Evolutionary conservation across 37 sponge, comb jelly and placozoan genomes (phyloP).

Genomic region (Axinella damicornis): DNA sequence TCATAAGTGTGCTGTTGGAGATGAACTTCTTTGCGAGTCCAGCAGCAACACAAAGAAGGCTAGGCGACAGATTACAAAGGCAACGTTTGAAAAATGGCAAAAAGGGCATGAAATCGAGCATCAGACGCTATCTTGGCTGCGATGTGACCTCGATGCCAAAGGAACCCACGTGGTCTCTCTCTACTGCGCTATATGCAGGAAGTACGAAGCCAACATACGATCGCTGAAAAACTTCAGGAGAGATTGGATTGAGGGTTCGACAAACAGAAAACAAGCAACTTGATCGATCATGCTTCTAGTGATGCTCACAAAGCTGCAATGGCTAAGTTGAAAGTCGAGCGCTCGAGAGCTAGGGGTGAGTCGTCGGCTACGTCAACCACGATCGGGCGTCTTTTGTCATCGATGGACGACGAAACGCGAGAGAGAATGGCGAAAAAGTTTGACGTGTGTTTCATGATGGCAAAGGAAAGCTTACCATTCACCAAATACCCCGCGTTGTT

Average conservation of each 20-base stretch:
- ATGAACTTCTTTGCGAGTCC: background rate
- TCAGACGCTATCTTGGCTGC: constrained; percentile 24
- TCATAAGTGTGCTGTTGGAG: background rate
- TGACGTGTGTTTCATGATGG: constrained; percentile 44
- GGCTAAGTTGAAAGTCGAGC: background rate
- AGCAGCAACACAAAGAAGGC: background rate
- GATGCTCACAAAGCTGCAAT: constrained; percentile 37
- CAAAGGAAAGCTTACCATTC: constrained; percentile 56
- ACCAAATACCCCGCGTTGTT: constrained; percentile 7
- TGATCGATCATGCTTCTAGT: constrained; percentile 26
- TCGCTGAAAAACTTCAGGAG: constrained; percentile 19
- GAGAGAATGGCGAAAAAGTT: constrained; percentile 41
- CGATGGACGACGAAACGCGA: constrained; percentile 22
- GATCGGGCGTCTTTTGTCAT: constrained; percentile 25
- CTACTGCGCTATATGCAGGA: constrained; percentile 8
- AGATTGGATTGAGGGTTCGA: constrained; percentile 33
- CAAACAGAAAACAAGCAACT: constrained; percentile 20
- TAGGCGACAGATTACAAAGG: background rate
- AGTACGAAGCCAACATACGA: constrained; percentile 2
- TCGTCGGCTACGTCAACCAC: constrained; percentile 14
- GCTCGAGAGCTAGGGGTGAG: constrained; percentile 28
- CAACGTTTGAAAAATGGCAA: constrained; percentile 2
- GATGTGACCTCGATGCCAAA: constrained; percentile 22
- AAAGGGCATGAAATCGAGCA: constrained; percentile 9
- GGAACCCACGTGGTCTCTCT: constrained; percentile 34